phyloP scores from a whole-genome alignment of 2,888 invertebrate genomes.

The Chymomyza caudatula region DNA sequence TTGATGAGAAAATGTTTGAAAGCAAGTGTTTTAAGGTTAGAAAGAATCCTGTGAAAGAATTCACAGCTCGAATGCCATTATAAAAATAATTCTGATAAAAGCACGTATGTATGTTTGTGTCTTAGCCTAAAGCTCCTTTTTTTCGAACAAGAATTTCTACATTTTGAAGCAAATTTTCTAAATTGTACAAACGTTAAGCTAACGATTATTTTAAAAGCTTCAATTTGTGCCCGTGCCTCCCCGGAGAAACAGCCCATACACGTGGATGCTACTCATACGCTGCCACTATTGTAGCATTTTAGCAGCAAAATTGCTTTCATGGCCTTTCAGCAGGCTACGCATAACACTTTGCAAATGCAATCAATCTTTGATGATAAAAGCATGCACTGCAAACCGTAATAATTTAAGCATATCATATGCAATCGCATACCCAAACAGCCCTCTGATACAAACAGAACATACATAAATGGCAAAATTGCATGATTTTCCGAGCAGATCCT shows the following conservation, averaged over 20 bases:
- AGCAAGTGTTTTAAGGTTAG: no score
- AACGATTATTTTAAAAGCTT: background rate
- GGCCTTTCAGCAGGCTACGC: slow-evolving; percentile 9
- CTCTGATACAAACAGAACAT: background rate
- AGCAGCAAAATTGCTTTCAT: slow-evolving; percentile 21
- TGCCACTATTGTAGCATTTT: background rate
- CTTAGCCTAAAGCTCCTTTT: no score
- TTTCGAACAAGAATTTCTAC: no score
- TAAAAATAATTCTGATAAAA: no score
- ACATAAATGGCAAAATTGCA: background rate
- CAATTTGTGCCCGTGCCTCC: background rate
- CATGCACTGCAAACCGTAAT: slow-evolving; percentile 46
- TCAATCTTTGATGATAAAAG: slow-evolving; percentile 60
- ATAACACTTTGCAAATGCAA: slow-evolving; percentile 41
- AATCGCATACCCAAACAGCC: slow-evolving; percentile 30
- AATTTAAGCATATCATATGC: slow-evolving; percentile 57
- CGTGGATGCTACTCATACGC: background rate
- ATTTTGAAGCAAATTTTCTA: background rate
- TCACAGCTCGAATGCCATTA: no score
- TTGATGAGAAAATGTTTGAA: no score
- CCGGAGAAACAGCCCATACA: background rate
- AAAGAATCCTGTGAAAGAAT: no score
- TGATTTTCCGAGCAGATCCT: slow-evolving; percentile 11
- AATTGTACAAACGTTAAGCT: background rate
- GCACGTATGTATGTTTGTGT: no score